Conservation (phyloP, 2,797 vertebrate genomes). For the Falco biarmicus region DNA sequence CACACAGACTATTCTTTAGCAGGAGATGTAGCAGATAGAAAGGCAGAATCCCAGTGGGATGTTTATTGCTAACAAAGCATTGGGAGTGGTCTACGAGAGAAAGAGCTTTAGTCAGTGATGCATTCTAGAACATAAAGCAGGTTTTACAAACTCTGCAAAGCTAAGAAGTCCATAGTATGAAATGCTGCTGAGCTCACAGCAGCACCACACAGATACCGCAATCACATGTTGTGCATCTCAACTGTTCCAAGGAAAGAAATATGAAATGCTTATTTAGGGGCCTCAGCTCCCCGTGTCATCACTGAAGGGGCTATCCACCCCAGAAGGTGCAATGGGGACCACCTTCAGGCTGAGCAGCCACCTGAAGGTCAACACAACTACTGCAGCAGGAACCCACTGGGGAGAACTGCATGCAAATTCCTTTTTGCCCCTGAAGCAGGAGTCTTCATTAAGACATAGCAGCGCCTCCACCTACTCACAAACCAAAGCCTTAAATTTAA, state of each 20-base stretch:
- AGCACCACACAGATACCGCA: background rate
- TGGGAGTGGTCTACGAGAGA: background rate
- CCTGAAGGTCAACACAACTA: background rate
- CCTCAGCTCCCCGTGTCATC: fast-evolving
- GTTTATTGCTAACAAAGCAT: background rate
- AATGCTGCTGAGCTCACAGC: background rate
- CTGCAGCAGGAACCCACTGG: background rate
- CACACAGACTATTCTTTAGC: background rate
- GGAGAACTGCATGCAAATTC: background rate
- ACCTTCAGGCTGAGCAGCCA: background rate
- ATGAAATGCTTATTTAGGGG: background rate
- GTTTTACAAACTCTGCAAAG: background rate
- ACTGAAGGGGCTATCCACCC: background rate
- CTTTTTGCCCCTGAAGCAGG: background rate
- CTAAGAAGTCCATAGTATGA: background rate
- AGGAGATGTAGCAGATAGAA: background rate
- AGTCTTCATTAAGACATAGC: background rate
- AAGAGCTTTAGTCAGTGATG: background rate
- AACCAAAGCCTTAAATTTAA: background rate
- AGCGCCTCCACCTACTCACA: background rate
- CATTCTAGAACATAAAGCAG: background rate
- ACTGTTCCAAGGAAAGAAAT: background rate
- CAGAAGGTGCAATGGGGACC: background rate
- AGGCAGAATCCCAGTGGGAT: background rate
- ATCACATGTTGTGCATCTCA: background rate